Evolutionary conservation across 1,140 invertebrate species (phyloP), one percentile per base, ranked within the genome.

Genomic region (Tetramorium parvispinum): DNA sequence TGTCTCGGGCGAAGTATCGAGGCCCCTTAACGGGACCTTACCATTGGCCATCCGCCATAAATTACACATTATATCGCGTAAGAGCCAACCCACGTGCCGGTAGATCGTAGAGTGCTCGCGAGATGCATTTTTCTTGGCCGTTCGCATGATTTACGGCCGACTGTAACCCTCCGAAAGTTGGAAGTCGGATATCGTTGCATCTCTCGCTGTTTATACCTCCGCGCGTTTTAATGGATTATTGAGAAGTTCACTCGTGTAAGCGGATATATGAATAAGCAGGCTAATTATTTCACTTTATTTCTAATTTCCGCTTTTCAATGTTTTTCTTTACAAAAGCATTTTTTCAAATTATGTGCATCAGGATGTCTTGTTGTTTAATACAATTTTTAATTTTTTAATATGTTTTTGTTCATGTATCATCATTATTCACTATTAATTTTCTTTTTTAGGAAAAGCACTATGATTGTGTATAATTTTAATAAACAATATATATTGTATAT

Each of bases 61-160:
- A 93, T 92, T 91, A 92, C 89, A 89, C 89, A 91, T 91, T 92
- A 91, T 89, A 91, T 91, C 85, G 81, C 71, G 85, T 86, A 88
- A 88, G 87, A 92, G 86, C 81, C 89, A 86, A 89, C 90, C 82
- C 90, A 87, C 81, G 83, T 88, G 89, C 87, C 85, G 86, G 86
- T 88, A 91, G 88, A 87, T 92, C 90, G 66, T 92, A 91, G 86
- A 90, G 83, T 87, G 90, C 86, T 87, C 90, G 82, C 85, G 86
- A 89, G 88, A 85, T 81, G 61, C 71, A 85, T 79, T 88, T 77
- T 86, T 87, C 87, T 88, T 71, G 73, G 37, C 59, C 73, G 46
- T 76, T 78, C 59, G 70, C 73, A 79, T 88, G 88, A 91, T 90
- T 90, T 86, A 90, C 65, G 66, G 46, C 61, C 57, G 49, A 53